Evolutionary conservation across 2,113 vertebrate genomes (phyloP), one percentile per base, ranked within the genome.

Genomic region (Campylomormyrus numenius): DNA sequence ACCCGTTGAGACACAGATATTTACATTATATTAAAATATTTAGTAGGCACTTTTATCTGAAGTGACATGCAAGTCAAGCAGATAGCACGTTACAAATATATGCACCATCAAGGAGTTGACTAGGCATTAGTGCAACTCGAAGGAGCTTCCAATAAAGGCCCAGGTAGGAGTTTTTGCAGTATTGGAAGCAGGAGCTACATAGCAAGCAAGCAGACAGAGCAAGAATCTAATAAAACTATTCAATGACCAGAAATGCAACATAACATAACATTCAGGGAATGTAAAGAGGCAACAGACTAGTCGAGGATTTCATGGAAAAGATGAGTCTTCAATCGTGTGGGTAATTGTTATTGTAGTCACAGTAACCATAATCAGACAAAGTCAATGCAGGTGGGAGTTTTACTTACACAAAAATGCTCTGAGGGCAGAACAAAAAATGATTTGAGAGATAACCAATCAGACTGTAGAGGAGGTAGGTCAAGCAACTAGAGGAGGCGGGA

Each of bases 281-380:
- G 24, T 62, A 62, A 62, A 62, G 8, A 62, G 52, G 9, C 58
- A n/a, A n/a, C 58, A 62, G 58, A n/a, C 24, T 62, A n/a, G 58
- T n/a, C 8, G 24, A 62, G 9, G 58, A n/a, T 27, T 11, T 62
- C 58, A 62, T 62, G 24, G 58, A 62, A 62, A 9, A 62, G 58
- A n/a, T n/a, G 24, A n/a, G 58, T 62, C 58, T 62, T 62, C 24
- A 27, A 10, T 42, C 9, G 10, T 48, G 45, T 39, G 45, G n/a
- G 52, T 86, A 31, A 27, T 84, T 50, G 19, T 52, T 31, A 52
- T n/a, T 48, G 11, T 88, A 86, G 87, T 91, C 88, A 91, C 84
- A 58, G 88, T 90, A 89, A 91, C 89, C 89, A 93, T 31, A 77
- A 50, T 77, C 88, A 39, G 19, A 17, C n/a, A 50, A 86, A 86